Evolutionary conservation across 1,140 invertebrate genomes (phyloP).

Genomic region (Caenorhabditis briggsae): DNA sequence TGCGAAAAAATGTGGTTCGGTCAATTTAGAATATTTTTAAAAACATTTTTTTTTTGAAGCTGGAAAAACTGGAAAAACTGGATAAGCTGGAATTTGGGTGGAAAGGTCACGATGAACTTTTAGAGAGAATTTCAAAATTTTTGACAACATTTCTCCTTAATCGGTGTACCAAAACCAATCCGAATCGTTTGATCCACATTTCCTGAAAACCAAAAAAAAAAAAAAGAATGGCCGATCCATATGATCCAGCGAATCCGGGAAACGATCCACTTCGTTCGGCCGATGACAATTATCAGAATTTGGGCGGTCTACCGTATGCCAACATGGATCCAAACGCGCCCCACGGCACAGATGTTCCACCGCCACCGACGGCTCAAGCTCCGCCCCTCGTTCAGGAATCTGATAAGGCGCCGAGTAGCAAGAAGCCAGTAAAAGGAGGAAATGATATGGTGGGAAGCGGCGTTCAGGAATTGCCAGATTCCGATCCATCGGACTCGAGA

Average conservation of each 20-base stretch:
- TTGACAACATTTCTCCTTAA: background rate
- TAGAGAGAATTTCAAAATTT: background rate
- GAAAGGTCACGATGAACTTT: no score
- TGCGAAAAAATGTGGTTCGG: no score
- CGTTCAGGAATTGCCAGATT: constrained; percentile 10
- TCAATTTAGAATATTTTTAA: no score
- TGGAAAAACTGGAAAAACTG: no score
- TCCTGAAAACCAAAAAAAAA: background rate
- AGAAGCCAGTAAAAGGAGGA: background rate
- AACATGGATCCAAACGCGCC: constrained; percentile 20
- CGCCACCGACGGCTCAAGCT: background rate
- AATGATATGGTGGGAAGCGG: background rate
- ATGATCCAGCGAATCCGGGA: background rate
- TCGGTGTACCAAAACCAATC: background rate
- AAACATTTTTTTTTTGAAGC: no score
- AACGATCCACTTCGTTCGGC: constrained; percentile 7
- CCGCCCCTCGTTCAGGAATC: background rate
- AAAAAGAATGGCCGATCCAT: background rate
- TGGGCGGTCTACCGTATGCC: constrained; percentile 5
- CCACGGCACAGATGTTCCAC: background rate
- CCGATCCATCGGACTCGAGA: background rate
- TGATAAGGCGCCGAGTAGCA: background rate
- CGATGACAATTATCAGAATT: constrained; percentile 32
- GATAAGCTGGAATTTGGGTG: no score
- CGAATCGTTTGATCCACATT: no score